phyloP scores from a whole-genome alignment of 2,797 vertebrate genomes.

The Falco cherrug region DNA sequence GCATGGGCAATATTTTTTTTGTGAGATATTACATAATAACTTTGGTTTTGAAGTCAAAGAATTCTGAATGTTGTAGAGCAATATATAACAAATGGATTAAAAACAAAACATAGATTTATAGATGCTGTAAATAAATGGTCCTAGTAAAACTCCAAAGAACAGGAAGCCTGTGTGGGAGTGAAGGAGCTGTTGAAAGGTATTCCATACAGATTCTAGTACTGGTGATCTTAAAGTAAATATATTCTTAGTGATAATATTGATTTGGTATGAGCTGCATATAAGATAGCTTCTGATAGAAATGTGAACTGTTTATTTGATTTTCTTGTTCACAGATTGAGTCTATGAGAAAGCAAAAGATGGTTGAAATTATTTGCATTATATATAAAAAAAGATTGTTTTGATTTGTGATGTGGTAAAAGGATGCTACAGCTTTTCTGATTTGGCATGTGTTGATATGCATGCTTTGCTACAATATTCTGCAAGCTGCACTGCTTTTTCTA shows the following conservation, averaged over 20 bases:
- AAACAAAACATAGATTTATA: not conserved
- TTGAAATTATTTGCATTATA: not conserved
- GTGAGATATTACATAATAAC: not conserved
- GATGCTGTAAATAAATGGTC: not conserved
- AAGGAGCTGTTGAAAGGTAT: not conserved
- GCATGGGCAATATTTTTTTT: not conserved
- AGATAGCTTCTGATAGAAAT: not conserved
- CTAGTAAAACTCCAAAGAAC: not conserved
- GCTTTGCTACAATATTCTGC: not conserved
- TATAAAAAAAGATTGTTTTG: not conserved
- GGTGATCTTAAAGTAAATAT: not conserved
- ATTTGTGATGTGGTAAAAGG: not conserved
- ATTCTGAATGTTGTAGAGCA: not conserved
- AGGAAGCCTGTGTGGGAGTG: not conserved
- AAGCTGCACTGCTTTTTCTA: not conserved
- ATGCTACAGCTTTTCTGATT: not conserved
- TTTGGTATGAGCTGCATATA: not conserved
- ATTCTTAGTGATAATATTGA: not conserved
- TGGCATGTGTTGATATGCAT: not conserved
- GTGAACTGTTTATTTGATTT: not conserved
- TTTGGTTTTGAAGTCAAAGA: not conserved
- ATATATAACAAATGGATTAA: not conserved
- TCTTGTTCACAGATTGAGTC: not conserved
- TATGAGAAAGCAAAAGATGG: not conserved
- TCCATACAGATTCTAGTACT: not conserved